Percentiles rank a stretch among this genome's conserved stretches.
These are phyloP conservation scores for Threskiornis aethiopicus DNA, from an alignment of 2,797 vertebrate species.

Conservation along the genomic window DNA sequence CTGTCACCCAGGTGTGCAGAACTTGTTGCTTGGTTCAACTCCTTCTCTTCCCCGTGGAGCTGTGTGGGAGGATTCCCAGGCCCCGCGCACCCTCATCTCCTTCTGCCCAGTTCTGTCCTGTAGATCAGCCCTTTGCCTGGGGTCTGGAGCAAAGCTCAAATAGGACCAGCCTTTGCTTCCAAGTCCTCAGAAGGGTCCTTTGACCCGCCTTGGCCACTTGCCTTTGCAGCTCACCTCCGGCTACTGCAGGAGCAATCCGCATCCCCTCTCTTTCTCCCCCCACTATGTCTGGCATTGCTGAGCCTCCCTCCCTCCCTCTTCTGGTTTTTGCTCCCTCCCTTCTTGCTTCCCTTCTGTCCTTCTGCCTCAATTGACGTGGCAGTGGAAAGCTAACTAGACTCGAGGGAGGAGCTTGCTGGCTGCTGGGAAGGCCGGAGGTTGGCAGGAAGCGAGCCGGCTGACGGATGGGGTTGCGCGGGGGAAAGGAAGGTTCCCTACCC, in stretches of 20 bases:
- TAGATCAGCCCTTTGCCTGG: not conserved
- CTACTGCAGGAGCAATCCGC: constrained; percentile 28
- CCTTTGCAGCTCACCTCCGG: constrained; percentile 54
- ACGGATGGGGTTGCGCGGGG: constrained; percentile 76
- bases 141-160: not conserved
- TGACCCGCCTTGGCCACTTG: constrained; percentile 59
- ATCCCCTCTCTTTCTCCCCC: constrained; percentile 50
- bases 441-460: constrained; percentile 86
- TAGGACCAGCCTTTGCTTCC: not conserved
- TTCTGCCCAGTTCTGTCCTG: not conserved
- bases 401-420: constrained; percentile 80
- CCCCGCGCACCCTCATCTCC: not conserved
- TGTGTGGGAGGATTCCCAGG: constrained; percentile 36
- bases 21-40: constrained; percentile 18
- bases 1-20: constrained; percentile 9
- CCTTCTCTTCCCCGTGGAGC: constrained; percentile 1
- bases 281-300: constrained; percentile 55
- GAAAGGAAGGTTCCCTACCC: constrained; percentile 66
- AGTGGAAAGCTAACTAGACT: constrained; percentile 82
- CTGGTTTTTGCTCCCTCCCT: constrained; percentile 66
- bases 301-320: constrained; percentile 59
- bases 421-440: constrained; percentile 89
- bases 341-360: constrained; percentile 73
- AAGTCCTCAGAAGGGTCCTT: constrained; percentile 19
- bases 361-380: constrained; percentile 93